Percentiles rank a stretch among this genome's conserved stretches.
These are phyloP conservation scores for Danio tinwini DNA, from an alignment of 2,797 vertebrate species.

Conservation along the genomic window DNA sequence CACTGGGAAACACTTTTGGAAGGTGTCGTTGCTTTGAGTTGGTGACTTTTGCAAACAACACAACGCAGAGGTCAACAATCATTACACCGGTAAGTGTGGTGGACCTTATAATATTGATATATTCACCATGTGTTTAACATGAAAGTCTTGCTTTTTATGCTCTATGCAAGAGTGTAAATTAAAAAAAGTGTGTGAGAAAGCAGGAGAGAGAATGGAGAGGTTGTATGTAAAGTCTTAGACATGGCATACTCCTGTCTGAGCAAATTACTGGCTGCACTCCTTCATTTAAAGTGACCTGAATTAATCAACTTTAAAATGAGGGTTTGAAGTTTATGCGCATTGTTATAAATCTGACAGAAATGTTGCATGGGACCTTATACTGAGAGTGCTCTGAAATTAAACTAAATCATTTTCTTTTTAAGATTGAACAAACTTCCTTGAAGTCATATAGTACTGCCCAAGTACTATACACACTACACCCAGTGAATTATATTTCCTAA, in stretches of 20 bases:
- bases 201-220: neutral
- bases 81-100: too few relatives aligned
- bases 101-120: too few relatives aligned
- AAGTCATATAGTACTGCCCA: neutral
- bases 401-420: too few relatives aligned
- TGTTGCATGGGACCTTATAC: neutral
- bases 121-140: too few relatives aligned
- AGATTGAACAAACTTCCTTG: too few relatives aligned
- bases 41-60: too few relatives aligned
- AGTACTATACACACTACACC: neutral
- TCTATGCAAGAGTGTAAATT: neutral
- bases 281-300: neutral
- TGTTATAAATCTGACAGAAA: neutral
- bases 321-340: neutral
- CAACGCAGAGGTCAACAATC: too few relatives aligned
- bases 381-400: neutral
- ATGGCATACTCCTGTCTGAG: neutral
- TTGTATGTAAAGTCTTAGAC: neutral
- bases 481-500: neutral
- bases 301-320: neutral
- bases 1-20: too few relatives aligned
- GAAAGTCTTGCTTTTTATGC: neutral
- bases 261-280: neutral
- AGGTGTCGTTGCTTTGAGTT: too few relatives aligned
- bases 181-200: neutral